Percentiles rank a stretch among this genome's conserved stretches.
Evolutionary conservation across 2,888 invertebrate genomes (phyloP).

Genomic region (Acanthosepion lycidas): DNA sequence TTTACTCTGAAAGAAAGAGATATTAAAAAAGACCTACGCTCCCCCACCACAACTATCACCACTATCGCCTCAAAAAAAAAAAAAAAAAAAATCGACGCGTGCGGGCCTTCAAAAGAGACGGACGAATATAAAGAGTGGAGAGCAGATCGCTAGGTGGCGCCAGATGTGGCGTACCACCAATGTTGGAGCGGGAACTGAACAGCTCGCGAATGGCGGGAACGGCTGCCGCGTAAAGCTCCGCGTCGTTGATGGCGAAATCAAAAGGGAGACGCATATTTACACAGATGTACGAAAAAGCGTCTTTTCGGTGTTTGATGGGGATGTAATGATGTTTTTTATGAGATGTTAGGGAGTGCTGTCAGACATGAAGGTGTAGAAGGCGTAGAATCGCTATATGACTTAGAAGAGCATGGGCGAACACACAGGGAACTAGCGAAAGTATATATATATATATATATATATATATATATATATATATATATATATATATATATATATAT

Average conservation of each 20-base stretch:
- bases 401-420: background rate
- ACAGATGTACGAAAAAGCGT: background rate
- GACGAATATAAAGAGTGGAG: background rate
- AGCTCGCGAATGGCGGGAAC: background rate
- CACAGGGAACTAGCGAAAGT: too few species aligned
- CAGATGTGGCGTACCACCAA: constrained; percentile 1
- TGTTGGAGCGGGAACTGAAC: background rate
- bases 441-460: background rate
- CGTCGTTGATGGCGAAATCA: background rate
- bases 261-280: constrained; percentile 16
- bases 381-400: background rate
- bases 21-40: background rate
- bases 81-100: background rate
- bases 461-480: background rate
- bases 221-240: background rate
- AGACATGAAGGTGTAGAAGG: background rate
- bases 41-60: too few species aligned
- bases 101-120: constrained; percentile 14
- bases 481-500: background rate
- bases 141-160: constrained; percentile 1
- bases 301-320: background rate
- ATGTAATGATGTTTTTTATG: constrained; percentile 33
- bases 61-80: too few species aligned
- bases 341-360: background rate
- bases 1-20: too few species aligned